Evolutionary conservation across 2,888 invertebrate genomes (phyloP), one percentile per base, ranked within the genome.

Genomic region (Allolobophora icterica): DNA sequence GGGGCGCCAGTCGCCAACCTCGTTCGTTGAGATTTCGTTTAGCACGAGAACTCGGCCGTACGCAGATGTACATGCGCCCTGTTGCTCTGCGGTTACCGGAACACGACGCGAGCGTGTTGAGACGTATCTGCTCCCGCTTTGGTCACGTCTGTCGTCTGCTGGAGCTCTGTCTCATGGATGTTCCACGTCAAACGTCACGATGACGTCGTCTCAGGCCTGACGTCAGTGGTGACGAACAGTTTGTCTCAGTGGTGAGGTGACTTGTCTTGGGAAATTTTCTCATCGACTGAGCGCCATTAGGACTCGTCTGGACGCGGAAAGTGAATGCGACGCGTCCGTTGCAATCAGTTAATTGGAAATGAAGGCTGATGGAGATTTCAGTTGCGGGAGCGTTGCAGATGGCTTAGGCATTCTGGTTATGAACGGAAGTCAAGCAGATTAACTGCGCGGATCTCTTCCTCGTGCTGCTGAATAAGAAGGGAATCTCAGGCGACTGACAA

Each of bases 121-220:
- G n/a, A 71, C 71, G 71, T 13, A 71, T 71, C 71, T 71, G 71
- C n/a, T 11, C 11, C n/a, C 71, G 30, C n/a, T 71, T 30, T 71
- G 71, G 71, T 17, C 30, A n/a, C 71, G 71, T n/a, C 30, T n/a
- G n/a, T 2, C n/a, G 8, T 30, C 71, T 5, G 24, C 58, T 24
- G 58, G 24, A 5, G 58, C 30, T 24, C 5, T 8, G 6, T 30
- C 71, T 45, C 5, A 45, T 45, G 71, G 8, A 3, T 30, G 30
- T 52, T 52, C 52, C 24, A 52, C 52, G 71, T 71, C 71, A n/a
- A n/a, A 71, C 71, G 71, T 71, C 71, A 71, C 71, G 71, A 71
- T 71, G 71, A 71, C 71, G 71, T 71, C 71, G 71, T 71, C 71
- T 71, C n/a, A 71, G 71, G 71, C 8, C 71, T 71, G n/a, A 71